phyloP scores from a whole-genome alignment of 2,797 vertebrate genomes.

The Intellagama lesueurii region DNA sequence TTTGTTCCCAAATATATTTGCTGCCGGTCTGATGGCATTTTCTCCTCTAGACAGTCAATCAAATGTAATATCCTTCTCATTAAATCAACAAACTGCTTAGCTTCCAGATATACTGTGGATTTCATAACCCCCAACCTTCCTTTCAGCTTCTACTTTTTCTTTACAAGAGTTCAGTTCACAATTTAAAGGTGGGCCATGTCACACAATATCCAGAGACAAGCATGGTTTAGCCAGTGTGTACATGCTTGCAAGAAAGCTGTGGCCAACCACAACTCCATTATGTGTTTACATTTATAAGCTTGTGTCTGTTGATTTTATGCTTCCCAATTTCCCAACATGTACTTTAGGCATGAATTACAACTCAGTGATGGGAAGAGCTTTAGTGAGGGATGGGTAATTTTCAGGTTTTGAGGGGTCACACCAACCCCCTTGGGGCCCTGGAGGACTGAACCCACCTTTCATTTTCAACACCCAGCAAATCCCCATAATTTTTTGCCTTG shows the following conservation, averaged over 20 bases:
- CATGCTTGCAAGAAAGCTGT: no score
- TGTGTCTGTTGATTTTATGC: no score
- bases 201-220: background rate
- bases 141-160: background rate
- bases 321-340: background rate
- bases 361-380: background rate
- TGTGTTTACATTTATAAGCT: background rate
- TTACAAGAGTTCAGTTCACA: background rate
- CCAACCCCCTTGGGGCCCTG: no score
- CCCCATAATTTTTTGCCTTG: no score
- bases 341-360: background rate
- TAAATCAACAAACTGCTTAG: background rate
- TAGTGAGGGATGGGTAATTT: background rate
- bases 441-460: no score
- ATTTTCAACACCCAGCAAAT: no score
- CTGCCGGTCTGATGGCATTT: background rate
- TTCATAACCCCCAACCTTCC: background rate
- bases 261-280: background rate
- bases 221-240: background rate
- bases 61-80: constrained; percentile 7
- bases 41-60: background rate
- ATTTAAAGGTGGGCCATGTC: background rate
- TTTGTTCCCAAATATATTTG: constrained; percentile 46
- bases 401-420: background rate
- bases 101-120: background rate